Evolutionary conservation across 2,888 invertebrate species (phyloP), one percentile per base, ranked within the genome.

Genomic region (Folsomia manolachei): DNA sequence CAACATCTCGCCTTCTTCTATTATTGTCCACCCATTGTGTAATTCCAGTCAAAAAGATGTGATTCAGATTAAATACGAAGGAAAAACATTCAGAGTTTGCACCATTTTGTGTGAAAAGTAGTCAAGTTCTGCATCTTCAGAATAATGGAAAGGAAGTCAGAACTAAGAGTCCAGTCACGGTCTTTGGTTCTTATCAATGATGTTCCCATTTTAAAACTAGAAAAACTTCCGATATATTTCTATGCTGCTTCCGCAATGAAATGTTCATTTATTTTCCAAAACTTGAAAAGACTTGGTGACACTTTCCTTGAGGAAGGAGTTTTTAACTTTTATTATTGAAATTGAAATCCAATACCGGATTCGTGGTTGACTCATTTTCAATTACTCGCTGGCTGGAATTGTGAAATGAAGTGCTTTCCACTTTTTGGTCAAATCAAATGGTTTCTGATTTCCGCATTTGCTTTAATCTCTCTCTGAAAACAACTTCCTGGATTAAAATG

Each of bases 81-180:
- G 39, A 39, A 39, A 14, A 4, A 39, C n/a, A n/a, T n/a, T n/a
- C n/a, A n/a, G n/a, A n/a, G n/a, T n/a, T n/a, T n/a, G n/a, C n/a
- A n/a, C n/a, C n/a, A n/a, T n/a, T n/a, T n/a, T n/a, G n/a, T n/a
- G n/a, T n/a, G 39, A 39, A 14, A 39, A 39, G 39, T 9, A 39
- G 39, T n/a, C n/a, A n/a, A n/a, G n/a, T n/a, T n/a, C n/a, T n/a
- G 2, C n/a, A 56, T n/a, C 56, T 56, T 56, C 2, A 24, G 24
- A 23, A n/a, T 39, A 66, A 66, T 39, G 66, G 21, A 51, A 18
- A 66, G 66, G 66, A 66, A 66, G 66, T 66, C 19, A 66, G 52
- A 66, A 52, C 23, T 2, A 66, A 27, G 24, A 64, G 64, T 2
- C 1, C 27, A 18, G 64, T 64, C 27, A 64, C 26, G 64, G 64